Evolutionary conservation across 2,888 invertebrate species (phyloP), one percentile per base, ranked within the genome.

Genomic region (Spatulosminthurus flaviceps): DNA sequence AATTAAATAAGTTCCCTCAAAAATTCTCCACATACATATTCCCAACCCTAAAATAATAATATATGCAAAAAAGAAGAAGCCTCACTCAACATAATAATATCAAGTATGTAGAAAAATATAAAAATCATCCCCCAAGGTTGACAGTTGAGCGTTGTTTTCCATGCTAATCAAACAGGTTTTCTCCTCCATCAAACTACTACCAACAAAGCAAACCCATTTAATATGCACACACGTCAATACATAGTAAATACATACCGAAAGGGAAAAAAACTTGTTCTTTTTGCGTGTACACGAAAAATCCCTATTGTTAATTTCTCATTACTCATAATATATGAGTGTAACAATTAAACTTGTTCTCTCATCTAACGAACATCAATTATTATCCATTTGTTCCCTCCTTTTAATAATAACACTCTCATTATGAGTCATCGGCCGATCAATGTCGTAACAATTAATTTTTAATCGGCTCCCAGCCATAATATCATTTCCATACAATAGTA

Each of bases 121-220:
- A 51, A 51, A 51, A 51, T 51, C 9, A 51, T 51, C 51, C n/a
- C 51, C 16, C 51, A 51, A 51, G 51, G 51, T 51, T 51, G 51
- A 51, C 51, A 51, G 16, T n/a, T 19, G 51, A 51, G 51, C 51
- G n/a, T 51, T 51, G 51, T 51, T 51, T 9, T 51, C 51, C 24
- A 64, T 64, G 64, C 64, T 19, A 64, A 64, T 64, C 5, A 64
- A 64, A 64, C 64, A 22, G 24, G 64, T 64, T 64, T 64, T 26
- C 13, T 64, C 21, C 34, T 34, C 34, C 4, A 34, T 34, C 34
- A 34, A 34, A 34, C n/a, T n/a, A n/a, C n/a, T n/a, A n/a, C n/a
- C n/a, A n/a, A n/a, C n/a, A n/a, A n/a, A n/a, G n/a, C n/a, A n/a
- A n/a, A 34, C 9, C 34, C 34, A 34, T 34, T 34, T 26, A 22